Evolutionary conservation across 2,797 vertebrate species (phyloP), one percentile per base, ranked within the genome.

Genomic region (Chiloscyllium punctatum): DNA sequence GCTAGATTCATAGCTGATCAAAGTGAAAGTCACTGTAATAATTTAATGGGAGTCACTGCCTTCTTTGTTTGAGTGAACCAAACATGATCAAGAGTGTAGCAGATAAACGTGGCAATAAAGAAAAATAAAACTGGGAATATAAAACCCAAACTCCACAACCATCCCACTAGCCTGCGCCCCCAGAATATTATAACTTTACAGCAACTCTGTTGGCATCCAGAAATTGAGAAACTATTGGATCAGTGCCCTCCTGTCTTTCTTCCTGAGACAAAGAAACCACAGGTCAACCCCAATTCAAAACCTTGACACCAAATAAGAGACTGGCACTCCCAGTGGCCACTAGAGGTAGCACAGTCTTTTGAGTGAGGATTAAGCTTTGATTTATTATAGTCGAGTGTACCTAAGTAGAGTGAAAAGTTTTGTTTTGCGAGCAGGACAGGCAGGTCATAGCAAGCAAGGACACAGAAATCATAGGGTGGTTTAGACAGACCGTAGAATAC

Each of bases 1-100:
- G 69, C n/a, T 92, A 66, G 90, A 92, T 92, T 68, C 90, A 92
- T 68, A 62, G n/a, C 0, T 92, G 18, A 68, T 84, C 82, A 92
- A 92, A 18, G 66, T 68, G 23, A 68, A 90, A 68, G 33, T 92
- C 90, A 68, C 27, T 25, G 62, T 21, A 37, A 37, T 92, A 66
- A 66, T 68, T 92, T 92, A 68, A 37, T 37, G 66, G 8, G 90
- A 68, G 62, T 37, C 90, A 42, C n/a, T 92, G 30, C 42, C 25
- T 62, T 88, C 53, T 25, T 92, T n/a, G 33, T 68, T 92, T n/a
- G 18, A 92, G 21, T 68, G 90, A 3, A 3, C 33, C 33, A 11
- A 57, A 68, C 6, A 18, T 25, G 68, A 18, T 66, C 6, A 42
- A 8, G 37, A 6, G 21, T 48, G 33, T 37, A n/a, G 25, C 88